Base-by-base conservation (phyloP, 37 sponge, comb jelly and placozoan genomes). In the Theonella swinhoei region DNA sequence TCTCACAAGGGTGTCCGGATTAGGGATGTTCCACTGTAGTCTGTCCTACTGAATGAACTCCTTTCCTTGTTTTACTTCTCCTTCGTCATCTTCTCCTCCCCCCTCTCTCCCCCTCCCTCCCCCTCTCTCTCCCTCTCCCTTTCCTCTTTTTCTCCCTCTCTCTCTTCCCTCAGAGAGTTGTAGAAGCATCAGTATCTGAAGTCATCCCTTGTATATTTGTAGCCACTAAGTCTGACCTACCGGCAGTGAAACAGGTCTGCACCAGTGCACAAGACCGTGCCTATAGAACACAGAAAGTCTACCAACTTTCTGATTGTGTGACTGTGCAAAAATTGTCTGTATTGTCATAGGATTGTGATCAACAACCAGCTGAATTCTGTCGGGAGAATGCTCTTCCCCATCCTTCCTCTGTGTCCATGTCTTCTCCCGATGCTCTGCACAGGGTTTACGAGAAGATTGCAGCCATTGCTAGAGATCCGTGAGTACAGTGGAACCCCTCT, bases 191-290 rank as follows among this genome's bases (percentile, higher is more conserved):
- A 30, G 43, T 76, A 17, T 39, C 81, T 24, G 76, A 89, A 24
- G 59, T 86, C 3, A 75, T 93, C 19, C 94, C 94, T 0, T 93
- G 87, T 76, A 77, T 89, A n/a, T 93, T 93, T 80, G 79, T 93
- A 30, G 90, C 87, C 17, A 93, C 90, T 29, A 89, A 93, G 42
- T 69, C 77, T 26, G 94, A 93, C 70, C 80, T 80, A 9, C 80
- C 90, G 39, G 78, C 63, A 75, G 90, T 89, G 23, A 64, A 83
- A 74, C 94, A 93, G 81, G 89, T 89, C n/a, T n/a, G n/a, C n/a
- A n/a, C n/a, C n/a, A n/a, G n/a, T n/a, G n/a, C n/a, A n/a, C n/a
- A n/a, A n/a, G n/a, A n/a, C n/a, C n/a, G n/a, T n/a, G n/a, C n/a
- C n/a, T n/a, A n/a, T n/a, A n/a, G n/a, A n/a, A n/a, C n/a, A n/a